Percentiles rank a stretch among this genome's conserved stretches.
These are phyloP conservation scores for Barnardius zonarius DNA, from an alignment of 2,113 vertebrate species.

Conservation along the genomic window DNA sequence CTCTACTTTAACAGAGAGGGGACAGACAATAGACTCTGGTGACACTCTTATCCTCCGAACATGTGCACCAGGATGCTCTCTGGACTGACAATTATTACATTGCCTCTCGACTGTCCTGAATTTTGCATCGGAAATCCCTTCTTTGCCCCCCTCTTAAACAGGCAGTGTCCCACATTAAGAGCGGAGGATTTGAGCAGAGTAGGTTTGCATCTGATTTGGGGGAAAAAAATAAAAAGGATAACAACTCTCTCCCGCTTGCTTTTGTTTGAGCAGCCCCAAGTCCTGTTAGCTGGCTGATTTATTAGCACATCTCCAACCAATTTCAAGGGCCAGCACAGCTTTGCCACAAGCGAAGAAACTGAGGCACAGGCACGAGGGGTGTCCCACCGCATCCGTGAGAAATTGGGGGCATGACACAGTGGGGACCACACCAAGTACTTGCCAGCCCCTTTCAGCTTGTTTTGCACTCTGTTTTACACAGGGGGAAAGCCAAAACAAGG, in stretches of 20 bases:
- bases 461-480: background rate
- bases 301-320: background rate
- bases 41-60: conserved; percentile 73
- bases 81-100: conserved; percentile 68
- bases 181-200: background rate
- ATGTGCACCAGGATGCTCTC: conserved; percentile 60
- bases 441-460: background rate
- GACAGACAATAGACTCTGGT: conserved; percentile 74
- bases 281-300: background rate
- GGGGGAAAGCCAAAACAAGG: background rate
- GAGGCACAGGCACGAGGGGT: background rate
- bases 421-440: background rate
- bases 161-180: conserved; percentile 15
- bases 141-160: conserved; percentile 27
- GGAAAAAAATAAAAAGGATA: rapidly evolving
- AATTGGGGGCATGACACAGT: too few species aligned
- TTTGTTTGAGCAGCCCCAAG: background rate
- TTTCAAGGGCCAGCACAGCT: background rate
- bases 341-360: background rate
- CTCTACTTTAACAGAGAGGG: conserved; percentile 75
- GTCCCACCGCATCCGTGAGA: background rate
- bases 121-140: conserved; percentile 43
- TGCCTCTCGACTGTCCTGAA: conserved; percentile 40
- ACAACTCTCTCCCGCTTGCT: background rate
- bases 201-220: conserved; percentile 16